phyloP scores from a whole-genome alignment of 2,888 invertebrate genomes.

The Fragum fragum region DNA sequence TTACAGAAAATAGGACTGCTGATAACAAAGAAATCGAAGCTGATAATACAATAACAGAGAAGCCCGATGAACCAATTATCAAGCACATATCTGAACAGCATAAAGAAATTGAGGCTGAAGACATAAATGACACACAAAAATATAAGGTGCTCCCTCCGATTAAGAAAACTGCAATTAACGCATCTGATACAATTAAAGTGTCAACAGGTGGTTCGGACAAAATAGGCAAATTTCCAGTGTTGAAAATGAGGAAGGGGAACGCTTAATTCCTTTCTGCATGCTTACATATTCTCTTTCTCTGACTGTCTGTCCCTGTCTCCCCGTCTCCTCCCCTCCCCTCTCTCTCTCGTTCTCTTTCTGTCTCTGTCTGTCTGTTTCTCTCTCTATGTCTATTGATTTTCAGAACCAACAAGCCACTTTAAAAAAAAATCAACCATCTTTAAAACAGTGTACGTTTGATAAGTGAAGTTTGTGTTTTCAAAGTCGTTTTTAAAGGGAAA shows the following conservation, averaged over 20 bases:
- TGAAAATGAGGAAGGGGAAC: conserved; percentile 30
- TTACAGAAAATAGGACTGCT: background rate
- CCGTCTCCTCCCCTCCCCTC: no score
- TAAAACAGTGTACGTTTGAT: no score
- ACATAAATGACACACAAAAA: conserved; percentile 16
- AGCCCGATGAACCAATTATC: background rate
- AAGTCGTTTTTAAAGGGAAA: no score
- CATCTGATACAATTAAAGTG: background rate
- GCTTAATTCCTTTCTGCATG: background rate
- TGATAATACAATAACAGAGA: conserved; percentile 1
- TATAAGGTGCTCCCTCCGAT: conserved; percentile 13
- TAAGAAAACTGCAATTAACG: background rate
- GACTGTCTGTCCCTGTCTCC: no score
- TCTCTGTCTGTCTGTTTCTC: no score
- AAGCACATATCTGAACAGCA: background rate
- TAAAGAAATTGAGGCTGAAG: background rate
- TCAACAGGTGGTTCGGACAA: background rate
- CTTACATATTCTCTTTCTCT: no score
- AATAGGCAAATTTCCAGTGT: conserved; percentile 23
- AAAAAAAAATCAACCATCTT: no score
- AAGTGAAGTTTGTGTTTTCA: no score
- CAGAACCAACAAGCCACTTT: no score
- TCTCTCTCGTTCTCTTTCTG: no score
- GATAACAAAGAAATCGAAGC: conserved; percentile 8
- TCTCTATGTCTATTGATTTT: no score